These are phyloP conservation scores for Rhincodon typus DNA, from an alignment of 2,797 vertebrate genomes.

Conservation along the genomic window DNA sequence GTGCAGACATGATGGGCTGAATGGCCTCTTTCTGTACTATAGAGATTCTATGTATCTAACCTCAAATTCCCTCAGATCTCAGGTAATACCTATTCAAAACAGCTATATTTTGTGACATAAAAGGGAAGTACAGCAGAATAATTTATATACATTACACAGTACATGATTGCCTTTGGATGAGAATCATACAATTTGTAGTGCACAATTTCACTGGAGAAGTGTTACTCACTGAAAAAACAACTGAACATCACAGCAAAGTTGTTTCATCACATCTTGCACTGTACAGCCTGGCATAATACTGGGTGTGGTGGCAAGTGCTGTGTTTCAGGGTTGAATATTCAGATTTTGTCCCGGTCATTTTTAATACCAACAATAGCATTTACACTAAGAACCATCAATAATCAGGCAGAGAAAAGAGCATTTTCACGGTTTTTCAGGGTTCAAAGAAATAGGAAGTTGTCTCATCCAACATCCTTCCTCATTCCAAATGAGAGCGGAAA, in stretches of 20 bases:
- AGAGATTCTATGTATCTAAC: neutral
- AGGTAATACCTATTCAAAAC: neutral
- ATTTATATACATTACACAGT: neutral
- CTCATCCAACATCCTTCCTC: neutral
- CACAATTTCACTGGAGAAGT: neutral
- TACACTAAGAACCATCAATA: neutral
- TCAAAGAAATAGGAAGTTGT: neutral
- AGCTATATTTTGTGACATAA: neutral
- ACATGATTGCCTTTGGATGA: neutral
- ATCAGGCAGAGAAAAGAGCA: neutral
- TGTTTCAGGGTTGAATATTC: neutral
- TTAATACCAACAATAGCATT: neutral
- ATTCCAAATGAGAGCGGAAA: neutral
- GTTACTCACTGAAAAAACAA: neutral
- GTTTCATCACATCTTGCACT: neutral
- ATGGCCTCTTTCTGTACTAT: no score
- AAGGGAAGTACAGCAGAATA: neutral
- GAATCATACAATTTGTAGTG: neutral
- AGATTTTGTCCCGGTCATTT: neutral
- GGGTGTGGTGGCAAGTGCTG: neutral
- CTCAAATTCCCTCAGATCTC: neutral
- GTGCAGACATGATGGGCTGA: no score
- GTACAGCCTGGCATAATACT: neutral
- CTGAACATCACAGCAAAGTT: neutral
- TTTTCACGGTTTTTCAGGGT: neutral